Evolutionary conservation across 2,888 invertebrate genomes (phyloP).

Genomic region (Hemithea aestivaria): DNA sequence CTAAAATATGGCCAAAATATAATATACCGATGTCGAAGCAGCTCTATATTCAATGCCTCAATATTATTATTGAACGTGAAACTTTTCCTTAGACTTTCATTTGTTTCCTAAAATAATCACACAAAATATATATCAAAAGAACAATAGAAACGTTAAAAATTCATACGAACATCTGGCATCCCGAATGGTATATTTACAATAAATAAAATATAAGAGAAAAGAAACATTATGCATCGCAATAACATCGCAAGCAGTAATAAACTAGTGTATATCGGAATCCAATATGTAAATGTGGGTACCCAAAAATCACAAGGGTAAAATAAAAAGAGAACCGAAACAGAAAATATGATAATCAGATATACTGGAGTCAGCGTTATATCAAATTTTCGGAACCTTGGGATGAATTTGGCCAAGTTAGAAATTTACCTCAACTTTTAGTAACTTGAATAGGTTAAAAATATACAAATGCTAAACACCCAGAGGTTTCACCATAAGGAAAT

Average conservation of each 20-base stretch:
- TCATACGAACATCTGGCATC: constrained; percentile 12
- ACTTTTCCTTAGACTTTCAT: too few relatives aligned
- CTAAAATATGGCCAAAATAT: too few relatives aligned
- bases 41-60: too few relatives aligned
- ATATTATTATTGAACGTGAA: too few relatives aligned
- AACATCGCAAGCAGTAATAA: constrained; percentile 58
- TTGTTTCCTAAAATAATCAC: too few relatives aligned
- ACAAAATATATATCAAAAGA: too few relatives aligned
- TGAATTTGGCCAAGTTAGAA: constrained; percentile 4
- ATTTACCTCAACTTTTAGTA: background rate
- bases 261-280: constrained; percentile 70
- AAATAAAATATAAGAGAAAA: constrained; percentile 47
- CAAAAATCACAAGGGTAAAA: constrained; percentile 68
- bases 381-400: constrained; percentile 34
- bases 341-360: constrained; percentile 73
- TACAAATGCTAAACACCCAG: too few relatives aligned
- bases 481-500: too few relatives aligned
- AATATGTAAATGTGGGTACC: constrained; percentile 66
- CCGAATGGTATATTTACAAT: constrained; percentile 21
- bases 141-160: constrained; percentile 3
- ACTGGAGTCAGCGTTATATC: constrained; percentile 50
- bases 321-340: constrained; percentile 58
- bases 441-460: too few relatives aligned
- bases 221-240: constrained; percentile 51
- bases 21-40: too few relatives aligned